Evolutionary conservation across 2,797 vertebrate genomes (phyloP), one percentile per base, ranked within the genome.

Genomic region (Chanos chanos): DNA sequence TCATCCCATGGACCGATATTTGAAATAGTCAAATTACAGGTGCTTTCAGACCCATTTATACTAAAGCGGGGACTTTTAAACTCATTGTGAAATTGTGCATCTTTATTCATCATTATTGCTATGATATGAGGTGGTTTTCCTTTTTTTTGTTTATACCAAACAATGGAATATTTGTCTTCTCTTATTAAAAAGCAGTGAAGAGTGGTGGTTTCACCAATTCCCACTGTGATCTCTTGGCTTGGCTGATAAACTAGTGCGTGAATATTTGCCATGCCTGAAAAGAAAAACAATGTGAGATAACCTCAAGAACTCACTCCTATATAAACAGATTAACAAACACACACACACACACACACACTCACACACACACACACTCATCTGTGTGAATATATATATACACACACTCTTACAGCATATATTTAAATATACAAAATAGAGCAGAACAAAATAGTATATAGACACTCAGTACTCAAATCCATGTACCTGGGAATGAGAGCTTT

Each of bases 91-190:
- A 60, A 40, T 1, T 0, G 40, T 15, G 15, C 34, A 9, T 40
- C 24, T 21, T 7, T 6, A 2, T 13, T 4, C 1, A 40, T 5
- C 21, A 40, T 30, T 60, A 18, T 6, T 21, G 24, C 30, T 7
- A 49, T 39, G 18, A 60, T 25, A 22, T 1, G 34, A 40, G 45
- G 57, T 12, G 28, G 16, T 19, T 21, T 12, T 39, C 45, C 34
- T 39, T 7, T 22, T 19, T 40, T 27, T 60, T 49, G 45, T 34
- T 60, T 30, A 39, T 28, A 60, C 45, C 34, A 60, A 22, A 7
- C 2, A 15, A 40, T 22, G 13, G 18, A 13, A 21, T 30, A 3
- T n/a, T n/a, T n/a, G n/a, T n/a, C n/a, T n/a, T 60, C 1, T 13
- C 12, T 18, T 30, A 1, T 4, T 2, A 18, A 18, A 49, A 2